phyloP scores from a whole-genome alignment of 2,113 vertebrate genomes.

The Prunella himalayana region DNA sequence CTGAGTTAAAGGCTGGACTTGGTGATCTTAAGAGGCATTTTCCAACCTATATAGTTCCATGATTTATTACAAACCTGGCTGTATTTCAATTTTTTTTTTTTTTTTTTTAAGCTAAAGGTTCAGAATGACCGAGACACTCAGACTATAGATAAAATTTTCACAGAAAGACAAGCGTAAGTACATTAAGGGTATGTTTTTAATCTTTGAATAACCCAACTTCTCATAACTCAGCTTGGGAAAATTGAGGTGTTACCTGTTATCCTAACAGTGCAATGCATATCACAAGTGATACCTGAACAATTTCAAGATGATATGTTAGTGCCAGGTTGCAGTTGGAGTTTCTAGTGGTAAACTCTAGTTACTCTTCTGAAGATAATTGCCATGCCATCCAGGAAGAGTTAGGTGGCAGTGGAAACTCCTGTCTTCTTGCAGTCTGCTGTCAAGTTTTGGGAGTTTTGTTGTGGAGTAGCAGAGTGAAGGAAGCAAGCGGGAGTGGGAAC shows the following conservation, averaged over 20 bases:
- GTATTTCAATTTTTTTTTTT: background rate
- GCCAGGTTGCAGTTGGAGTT: background rate
- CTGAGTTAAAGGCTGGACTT: background rate
- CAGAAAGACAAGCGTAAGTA: slow-evolving; percentile 91
- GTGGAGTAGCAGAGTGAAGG: background rate
- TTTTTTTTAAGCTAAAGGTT: slow-evolving; percentile 81
- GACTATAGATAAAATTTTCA: slow-evolving; percentile 90
- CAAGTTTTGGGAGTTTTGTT: background rate
- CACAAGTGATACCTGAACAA: background rate
- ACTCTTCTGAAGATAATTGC: background rate
- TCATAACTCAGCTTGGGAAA: background rate
- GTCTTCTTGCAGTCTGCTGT: background rate
- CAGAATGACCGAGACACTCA: slow-evolving; percentile 89
- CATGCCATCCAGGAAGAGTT: background rate
- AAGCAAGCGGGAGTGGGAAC: background rate
- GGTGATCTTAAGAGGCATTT: background rate
- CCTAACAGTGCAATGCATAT: background rate
- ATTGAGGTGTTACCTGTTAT: background rate
- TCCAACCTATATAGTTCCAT: background rate
- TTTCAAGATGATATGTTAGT: background rate
- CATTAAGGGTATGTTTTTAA: background rate
- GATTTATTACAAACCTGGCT: background rate
- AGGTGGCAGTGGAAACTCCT: background rate
- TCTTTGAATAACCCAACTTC: background rate
- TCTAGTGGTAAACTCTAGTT: background rate